phyloP scores from a whole-genome alignment of 2,113 vertebrate species.

The Notarius lentiginosus region DNA sequence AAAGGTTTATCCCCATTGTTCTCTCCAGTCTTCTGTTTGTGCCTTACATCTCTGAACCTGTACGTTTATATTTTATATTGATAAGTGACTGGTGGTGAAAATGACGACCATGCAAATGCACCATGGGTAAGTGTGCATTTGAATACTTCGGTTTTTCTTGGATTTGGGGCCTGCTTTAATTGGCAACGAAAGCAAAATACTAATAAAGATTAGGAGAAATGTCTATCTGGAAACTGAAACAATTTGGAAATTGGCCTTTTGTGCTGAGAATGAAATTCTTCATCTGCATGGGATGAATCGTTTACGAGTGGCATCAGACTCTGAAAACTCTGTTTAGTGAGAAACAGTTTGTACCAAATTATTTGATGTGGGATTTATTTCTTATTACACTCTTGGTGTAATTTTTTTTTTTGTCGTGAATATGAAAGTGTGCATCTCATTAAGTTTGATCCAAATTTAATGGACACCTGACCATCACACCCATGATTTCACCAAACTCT shows the following conservation, averaged over 20 bases:
- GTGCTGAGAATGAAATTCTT: not conserved
- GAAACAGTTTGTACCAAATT: not conserved
- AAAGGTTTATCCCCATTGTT: not conserved
- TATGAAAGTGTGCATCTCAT: not conserved
- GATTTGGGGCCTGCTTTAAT: not conserved
- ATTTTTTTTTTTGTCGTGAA: not conserved
- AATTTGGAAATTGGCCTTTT: not conserved
- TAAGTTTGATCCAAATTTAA: not conserved
- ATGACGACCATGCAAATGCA: not conserved
- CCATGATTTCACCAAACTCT: not conserved
- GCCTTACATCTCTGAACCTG: not conserved
- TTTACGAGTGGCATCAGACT: not conserved
- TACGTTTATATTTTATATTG: not conserved
- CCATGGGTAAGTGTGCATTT: not conserved
- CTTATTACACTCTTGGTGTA: not conserved
- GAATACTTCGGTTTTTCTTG: not conserved
- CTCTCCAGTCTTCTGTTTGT: not conserved
- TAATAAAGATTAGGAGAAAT: not conserved
- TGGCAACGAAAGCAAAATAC: not conserved
- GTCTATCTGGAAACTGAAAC: not conserved
- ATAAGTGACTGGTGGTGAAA: not conserved
- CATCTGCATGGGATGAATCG: not conserved
- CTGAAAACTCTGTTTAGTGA: too few relatives aligned
- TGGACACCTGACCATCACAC: not conserved
- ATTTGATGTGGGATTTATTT: not conserved